phyloP scores from a whole-genome alignment of 2,113 vertebrate species.

The Dromiciops gliroides region DNA sequence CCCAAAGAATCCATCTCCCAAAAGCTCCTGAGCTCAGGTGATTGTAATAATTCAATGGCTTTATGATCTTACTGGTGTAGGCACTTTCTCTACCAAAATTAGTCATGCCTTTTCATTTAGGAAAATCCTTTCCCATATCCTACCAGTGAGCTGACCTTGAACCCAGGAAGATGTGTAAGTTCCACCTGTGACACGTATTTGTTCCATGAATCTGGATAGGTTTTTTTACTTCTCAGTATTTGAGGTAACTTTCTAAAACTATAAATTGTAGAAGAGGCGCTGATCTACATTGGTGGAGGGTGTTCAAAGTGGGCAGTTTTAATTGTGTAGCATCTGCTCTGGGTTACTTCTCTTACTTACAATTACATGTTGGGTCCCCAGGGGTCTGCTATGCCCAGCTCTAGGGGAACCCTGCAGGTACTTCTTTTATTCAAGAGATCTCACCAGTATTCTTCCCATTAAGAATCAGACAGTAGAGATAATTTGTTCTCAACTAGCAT shows the following conservation, averaged over 20 bases:
- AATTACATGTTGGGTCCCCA: background rate
- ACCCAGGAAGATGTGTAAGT: background rate
- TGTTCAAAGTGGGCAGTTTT: background rate
- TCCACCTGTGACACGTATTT: background rate
- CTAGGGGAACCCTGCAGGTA: background rate
- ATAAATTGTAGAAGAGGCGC: background rate
- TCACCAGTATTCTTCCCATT: background rate
- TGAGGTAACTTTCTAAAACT: background rate
- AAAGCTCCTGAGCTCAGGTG: conserved; percentile 59
- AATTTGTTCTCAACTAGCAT: background rate
- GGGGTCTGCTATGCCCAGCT: background rate
- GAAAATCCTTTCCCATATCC: background rate
- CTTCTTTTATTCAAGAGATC: background rate
- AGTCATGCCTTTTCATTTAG: background rate
- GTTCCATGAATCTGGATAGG: background rate
- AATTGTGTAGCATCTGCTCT: background rate
- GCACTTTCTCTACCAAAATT: background rate
- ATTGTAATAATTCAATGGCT: background rate
- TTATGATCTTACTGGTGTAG: background rate
- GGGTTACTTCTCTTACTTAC: background rate
- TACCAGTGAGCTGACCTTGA: background rate
- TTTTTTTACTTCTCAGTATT: background rate
- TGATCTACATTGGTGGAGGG: background rate
- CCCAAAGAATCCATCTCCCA: conserved; percentile 71
- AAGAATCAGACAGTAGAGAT: background rate